These are phyloP conservation scores for Ciona savignyi DNA, from an alignment of 23 tunicate genomes.

Conservation along the genomic window DNA sequence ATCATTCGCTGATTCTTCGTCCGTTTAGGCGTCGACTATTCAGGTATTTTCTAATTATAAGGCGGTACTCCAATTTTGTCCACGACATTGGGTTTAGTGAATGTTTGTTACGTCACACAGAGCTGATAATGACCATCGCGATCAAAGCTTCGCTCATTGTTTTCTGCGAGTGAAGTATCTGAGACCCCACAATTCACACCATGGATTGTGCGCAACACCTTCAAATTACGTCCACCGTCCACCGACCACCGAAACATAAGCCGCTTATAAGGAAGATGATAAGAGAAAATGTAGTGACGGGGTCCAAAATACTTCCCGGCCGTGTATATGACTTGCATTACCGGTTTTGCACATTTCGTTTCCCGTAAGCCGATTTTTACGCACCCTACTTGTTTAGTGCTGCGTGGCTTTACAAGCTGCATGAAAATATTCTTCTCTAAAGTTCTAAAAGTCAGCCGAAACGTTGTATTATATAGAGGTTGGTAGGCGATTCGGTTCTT, in stretches of 20 bases:
- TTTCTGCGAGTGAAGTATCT: background rate
- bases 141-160: background rate
- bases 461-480: no score
- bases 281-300: no score
- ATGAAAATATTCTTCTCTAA: no score
- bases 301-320: no score
- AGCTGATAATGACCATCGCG: background rate
- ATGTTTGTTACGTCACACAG: background rate
- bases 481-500: no score
- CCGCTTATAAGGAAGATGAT: no score
- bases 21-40: no score
- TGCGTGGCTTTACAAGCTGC: no score
- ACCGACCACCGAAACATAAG: background rate
- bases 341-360: background rate
- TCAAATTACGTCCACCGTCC: background rate
- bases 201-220: background rate
- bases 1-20: no score
- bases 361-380: background rate
- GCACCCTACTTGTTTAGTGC: background rate
- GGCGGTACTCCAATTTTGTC: background rate
- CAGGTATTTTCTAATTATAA: no score
- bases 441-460: no score
- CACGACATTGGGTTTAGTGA: background rate
- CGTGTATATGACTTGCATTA: background rate
- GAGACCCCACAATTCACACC: background rate